Evolutionary conservation across 2,888 invertebrate species (phyloP), one percentile per base, ranked within the genome.

Genomic region (Eilema depressum): DNA sequence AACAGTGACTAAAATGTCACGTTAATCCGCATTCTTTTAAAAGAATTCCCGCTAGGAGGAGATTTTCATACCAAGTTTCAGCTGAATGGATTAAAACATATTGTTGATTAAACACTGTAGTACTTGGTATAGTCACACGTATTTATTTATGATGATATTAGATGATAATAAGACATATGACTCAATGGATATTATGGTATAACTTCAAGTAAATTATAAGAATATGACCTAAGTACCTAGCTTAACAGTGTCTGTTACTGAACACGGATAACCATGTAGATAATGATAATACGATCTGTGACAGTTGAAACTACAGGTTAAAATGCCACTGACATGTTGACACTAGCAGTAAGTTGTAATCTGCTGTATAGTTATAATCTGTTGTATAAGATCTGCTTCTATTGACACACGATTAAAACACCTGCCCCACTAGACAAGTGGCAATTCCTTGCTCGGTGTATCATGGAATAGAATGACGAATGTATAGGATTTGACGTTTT

Each of bases 41-140:
- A 28, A 12, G 41, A 53, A 78, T 65, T 68, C 81, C 74, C 78
- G 26, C 57, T 64, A 66, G 73, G 20, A 63, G 33, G 56, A 68
- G 74, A 67, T 70, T 80, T 81, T 78, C 84, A 83, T 78, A 82
- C 82, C 72, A 82, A 82, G 81, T 84, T 86, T 85, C 86, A 85
- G 71, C 81, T 84, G 89, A 87, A 88, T 87, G 87, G 82, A 84
- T 86, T 85, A 83, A 85, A 85, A 87, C 83, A 85, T 85, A 83
- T 30, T 86, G 79, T 79, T 87, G 86, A 90, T 88, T 86, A 86
- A 33, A 69, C 47, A 66, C 33, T 41, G 63, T 25, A 57, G 8
- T 33, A 33, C 33, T 37, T 1, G 33, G 12, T 37, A 37, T 8
- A 33, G 33, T 37, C 20, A 47, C 47, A 7, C 20, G 47, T 20